Conservation (phyloP, 2,113 vertebrate genomes). For the Thunnus thynnus region DNA sequence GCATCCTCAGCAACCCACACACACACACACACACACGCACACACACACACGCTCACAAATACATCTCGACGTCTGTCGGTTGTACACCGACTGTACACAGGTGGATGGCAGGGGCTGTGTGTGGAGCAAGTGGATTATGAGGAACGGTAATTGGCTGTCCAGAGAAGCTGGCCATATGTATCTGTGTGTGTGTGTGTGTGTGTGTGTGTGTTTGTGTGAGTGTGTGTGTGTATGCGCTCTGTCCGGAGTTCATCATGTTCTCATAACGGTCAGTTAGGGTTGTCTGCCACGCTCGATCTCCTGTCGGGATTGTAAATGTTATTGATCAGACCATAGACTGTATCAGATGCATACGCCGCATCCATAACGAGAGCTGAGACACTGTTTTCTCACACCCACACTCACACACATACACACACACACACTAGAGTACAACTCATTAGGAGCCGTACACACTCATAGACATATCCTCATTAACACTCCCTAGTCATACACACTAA, state of each 20-base stretch:
- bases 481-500: conserved; percentile 71
- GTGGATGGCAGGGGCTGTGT: conserved; percentile 66
- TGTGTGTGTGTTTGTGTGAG: conserved; percentile 44
- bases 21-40: conserved; percentile 43
- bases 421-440: conserved; percentile 71
- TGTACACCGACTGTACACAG: conserved; percentile 64
- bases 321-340: conserved; percentile 70
- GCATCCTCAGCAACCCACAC: conserved; percentile 29
- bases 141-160: conserved; percentile 81
- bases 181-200: conserved; percentile 53
- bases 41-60: conserved; percentile 37
- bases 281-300: conserved; percentile 73
- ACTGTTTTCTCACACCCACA: conserved; percentile 46
- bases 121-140: conserved; percentile 79
- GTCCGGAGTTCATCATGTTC: conserved; percentile 80
- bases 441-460: conserved; percentile 78
- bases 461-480: conserved; percentile 79
- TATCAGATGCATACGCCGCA: conserved; percentile 66
- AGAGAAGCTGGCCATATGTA: conserved; percentile 70
- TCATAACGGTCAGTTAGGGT: conserved; percentile 79
- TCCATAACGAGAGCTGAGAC: conserved; percentile 76
- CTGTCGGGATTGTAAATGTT: conserved; percentile 84
- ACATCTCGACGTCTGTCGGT: conserved; percentile 48
- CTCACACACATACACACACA: conserved; percentile 54
- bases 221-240: conserved; percentile 54